Conservation (phyloP, 2,113 vertebrate species). For the Megaceryle torquata region DNA sequence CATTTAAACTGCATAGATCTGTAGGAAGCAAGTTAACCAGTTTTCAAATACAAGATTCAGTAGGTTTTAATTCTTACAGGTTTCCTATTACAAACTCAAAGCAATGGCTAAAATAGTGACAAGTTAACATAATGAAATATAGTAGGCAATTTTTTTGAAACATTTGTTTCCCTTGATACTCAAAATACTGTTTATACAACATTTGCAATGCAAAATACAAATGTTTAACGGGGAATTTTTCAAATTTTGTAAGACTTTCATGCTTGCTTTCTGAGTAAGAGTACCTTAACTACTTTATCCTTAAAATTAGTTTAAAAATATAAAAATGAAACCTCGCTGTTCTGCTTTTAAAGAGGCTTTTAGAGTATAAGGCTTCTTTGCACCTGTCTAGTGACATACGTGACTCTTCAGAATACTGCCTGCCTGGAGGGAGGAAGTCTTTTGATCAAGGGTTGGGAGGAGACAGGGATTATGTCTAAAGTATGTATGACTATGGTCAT, state of each 20-base stretch:
- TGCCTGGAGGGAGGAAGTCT: not conserved
- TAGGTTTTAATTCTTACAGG: not conserved
- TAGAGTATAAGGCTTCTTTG: not conserved
- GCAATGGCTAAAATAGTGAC: not conserved
- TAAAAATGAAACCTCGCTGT: not conserved
- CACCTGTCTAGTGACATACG: fast-evolving
- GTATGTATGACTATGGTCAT: not conserved
- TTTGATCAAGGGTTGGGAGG: not conserved
- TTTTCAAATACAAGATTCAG: not conserved
- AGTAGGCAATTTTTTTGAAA: not conserved
- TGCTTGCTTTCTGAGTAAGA: not conserved
- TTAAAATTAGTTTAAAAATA: not conserved
- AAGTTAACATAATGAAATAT: not conserved
- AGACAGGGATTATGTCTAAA: not conserved
- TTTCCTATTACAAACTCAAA: not conserved
- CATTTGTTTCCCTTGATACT: not conserved
- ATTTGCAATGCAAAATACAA: not conserved
- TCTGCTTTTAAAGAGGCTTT: not conserved
- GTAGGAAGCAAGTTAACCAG: not conserved
- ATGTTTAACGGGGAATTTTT: not conserved
- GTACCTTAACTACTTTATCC: not conserved
- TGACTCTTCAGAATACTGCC: not conserved
- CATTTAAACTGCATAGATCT: not conserved
- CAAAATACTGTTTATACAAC: not conserved
- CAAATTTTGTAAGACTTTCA: not conserved